Base-by-base conservation (phyloP, 2,888 invertebrate species). In the Caenorhabditis panamensis region DNA sequence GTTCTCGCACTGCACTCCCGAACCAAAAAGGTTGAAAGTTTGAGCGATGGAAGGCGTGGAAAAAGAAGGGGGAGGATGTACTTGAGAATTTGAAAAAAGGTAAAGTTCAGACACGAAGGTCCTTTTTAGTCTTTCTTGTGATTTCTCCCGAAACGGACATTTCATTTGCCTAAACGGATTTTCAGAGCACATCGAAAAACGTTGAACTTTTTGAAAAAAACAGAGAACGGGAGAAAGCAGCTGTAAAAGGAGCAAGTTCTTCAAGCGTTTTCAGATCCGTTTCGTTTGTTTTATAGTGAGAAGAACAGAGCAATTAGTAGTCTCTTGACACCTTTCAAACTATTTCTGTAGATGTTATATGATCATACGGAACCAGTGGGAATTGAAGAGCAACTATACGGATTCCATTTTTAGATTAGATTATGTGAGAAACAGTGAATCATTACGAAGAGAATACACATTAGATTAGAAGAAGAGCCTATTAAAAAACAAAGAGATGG, bases 1-100 rank as follows among this genome's bases (percentile, higher is more conserved):
- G 53, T 71, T 61, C 51, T 47, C 24, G 20, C 24, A 47, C 47
- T 36, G 20, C 24, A 47, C 18, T 18, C 11, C 9, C 18, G 18
- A 18, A 47, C 47, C 5, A 41, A 41, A 41, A 41, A 41, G 41
- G 41, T 41, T 41, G 47, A 47, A 47, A 47, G 18, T 47, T 6
- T 47, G n/a, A 47, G 47, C 3, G 18, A 47, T 5, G 18, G 18
- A 18, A 2, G 4, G 18, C 4, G 5, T 31, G 53, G 13, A 24
- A 24, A 53, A 8, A 22, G 49, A n/a, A 20, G 18, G 31, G 22
- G 20, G 20, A 22, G 53, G 24, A 3, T 22, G 53, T 24, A 53
- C 24, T 53, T 24, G 53, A 53, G 53, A 53, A 53, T 53, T 16
- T 11, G 53, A 53, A 53, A 53, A 24, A 18, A 24, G 11, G 24